Evolutionary conservation across 2,797 vertebrate species (phyloP), one percentile per base, ranked within the genome.

Genomic region (Acanthiza pusilla): DNA sequence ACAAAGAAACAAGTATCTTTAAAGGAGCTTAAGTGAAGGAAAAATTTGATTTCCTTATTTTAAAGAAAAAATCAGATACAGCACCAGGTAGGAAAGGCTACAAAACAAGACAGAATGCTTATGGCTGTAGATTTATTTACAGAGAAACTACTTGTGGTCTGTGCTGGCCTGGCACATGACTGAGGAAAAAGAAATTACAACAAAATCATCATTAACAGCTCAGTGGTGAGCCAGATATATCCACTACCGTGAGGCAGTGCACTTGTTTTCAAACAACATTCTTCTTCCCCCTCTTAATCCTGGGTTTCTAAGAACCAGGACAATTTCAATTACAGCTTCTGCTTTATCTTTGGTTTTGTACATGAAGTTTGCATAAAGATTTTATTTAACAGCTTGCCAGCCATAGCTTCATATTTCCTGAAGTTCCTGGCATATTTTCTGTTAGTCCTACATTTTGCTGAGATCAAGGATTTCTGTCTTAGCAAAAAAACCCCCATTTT

Each of bases 401-500:
- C 58, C 20, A 19, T 14, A 71, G 23, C 50, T 95, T 73, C 42
- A 40, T 7, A 40, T 86, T 89, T 57, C 19, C 48, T 81, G 42
- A 91, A 61, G 23, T 58, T 91, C 11, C 53, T 73, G 38, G 75
- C 0, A 0, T 82, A 30, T 80, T 88, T 95, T 90, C 51, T 67
- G 5, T 73, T 79, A 83, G 47, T 38, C 25, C 8, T 13, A 58
- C 6, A 38, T 66, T 94, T 88, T 95, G 20, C 61, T 80, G 58
- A 77, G 20, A 40, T 78, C 10, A 82, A 7, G 81, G 14, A 68
- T n/a, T 95, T 80, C n/a, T 81, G n/a, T 60, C 13, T 73, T 29
- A 22, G 6, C 3, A 83, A 75, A 87, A 76, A 10, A 9, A 0
- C 0, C 11, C 5, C 3, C 5, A 23, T 21, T n/a, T 45, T 65